Base-by-base conservation (phyloP, 2,888 invertebrate genomes). In the Drosophila hawaiiensis region DNA sequence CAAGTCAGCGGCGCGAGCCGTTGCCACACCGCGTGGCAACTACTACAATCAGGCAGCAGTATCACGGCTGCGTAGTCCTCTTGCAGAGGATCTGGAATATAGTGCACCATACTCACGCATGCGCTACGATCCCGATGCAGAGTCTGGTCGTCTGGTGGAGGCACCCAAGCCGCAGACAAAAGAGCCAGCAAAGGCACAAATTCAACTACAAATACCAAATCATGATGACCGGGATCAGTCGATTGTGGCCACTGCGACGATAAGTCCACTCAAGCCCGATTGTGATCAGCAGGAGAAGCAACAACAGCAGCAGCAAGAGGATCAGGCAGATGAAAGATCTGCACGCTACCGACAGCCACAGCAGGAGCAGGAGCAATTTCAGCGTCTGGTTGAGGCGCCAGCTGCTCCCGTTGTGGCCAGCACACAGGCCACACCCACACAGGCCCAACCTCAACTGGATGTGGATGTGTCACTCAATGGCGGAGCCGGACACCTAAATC, bases 321-420 rank as follows among this genome's bases (percentile, higher is more conserved):
- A 59, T 14, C 61, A 52, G 33, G 16, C 33, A 1, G 71, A 55
- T 39, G 39, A 70, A 22, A 60, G 39, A 41, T 80, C 64, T 22
- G 53, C 79, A 1, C 73, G 79, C 28, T 62, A 62, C n/a, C 62
- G 68, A 10, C 82, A 71, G n/a, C 47, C 47, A 3, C 76, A 64
- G 22, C 33, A 73, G 16, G 43, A 43, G 6, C 68, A 61, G 5
- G 94, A 95, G 81, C 93, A 94, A 69, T 94, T 95, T 29, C 93
- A 95, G 82, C 93, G 94, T 41, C 92, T 95, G 52, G 91, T 94
- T 92, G 67, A 95, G 93, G 64, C 79, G 39, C 64, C 73, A 33
- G 70, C 22, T 25, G 35, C 71, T 12, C 19, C 75, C 25, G 78
- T 70, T n/a, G 85, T 67, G 16, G 25, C 74, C 10, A 66, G 68